Evolutionary conservation across 2,113 vertebrate species (phyloP).

Genomic region (Lasiurus cinereus): DNA sequence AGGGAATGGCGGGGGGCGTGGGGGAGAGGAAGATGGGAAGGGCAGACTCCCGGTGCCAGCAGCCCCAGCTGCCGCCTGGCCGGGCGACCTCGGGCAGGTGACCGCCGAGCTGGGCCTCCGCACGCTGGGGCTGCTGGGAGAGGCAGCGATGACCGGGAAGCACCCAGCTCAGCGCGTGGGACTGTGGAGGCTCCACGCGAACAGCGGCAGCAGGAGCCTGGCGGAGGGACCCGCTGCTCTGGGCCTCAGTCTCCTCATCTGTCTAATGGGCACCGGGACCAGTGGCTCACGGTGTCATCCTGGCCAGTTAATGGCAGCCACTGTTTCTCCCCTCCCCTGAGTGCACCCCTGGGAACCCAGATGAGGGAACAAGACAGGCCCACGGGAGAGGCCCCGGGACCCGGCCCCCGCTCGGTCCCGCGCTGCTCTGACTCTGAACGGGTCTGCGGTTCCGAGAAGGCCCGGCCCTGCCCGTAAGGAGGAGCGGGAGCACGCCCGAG

Average conservation of each 20-base stretch:
- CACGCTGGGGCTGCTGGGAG: background rate
- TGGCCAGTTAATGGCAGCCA: accelerated
- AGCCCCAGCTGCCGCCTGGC: background rate
- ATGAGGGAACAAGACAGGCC: background rate
- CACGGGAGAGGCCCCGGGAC: accelerated
- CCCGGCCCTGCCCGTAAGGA: accelerated
- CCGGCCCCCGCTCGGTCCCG: accelerated
- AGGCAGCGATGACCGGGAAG: accelerated
- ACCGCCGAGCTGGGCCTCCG: background rate
- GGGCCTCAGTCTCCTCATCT: background rate
- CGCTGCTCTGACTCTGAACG: accelerated
- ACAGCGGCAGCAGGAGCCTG: background rate
- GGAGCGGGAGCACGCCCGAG: accelerated
- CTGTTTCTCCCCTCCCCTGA: background rate
- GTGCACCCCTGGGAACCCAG: accelerated
- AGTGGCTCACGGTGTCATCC: accelerated
- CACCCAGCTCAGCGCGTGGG: background rate
- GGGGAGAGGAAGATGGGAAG: accelerated
- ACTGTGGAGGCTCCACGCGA: too few species aligned
- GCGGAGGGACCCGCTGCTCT: background rate
- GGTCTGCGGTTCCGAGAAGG: background rate
- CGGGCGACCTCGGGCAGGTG: background rate
- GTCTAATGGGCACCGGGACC: background rate
- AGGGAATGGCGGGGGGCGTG: background rate
- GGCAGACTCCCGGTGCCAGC: accelerated